Conservation (phyloP, 2,797 vertebrate species). For the Sebastes wilsoni region DNA sequence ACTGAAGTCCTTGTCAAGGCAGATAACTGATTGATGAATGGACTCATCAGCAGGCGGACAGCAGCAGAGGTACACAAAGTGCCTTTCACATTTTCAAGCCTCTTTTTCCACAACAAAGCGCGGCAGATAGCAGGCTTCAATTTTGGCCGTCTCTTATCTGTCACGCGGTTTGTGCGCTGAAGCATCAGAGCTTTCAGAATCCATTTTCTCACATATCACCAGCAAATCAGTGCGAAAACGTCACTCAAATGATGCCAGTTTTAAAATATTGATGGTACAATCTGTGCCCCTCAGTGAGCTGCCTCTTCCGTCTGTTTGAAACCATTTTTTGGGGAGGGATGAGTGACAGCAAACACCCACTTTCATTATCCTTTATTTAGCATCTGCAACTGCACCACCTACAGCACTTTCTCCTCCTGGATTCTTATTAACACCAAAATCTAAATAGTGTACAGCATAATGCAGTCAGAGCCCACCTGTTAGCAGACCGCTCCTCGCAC, state of each 20-base stretch:
- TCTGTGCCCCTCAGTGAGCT: neutral
- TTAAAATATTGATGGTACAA: conserved; percentile 16
- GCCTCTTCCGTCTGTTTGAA: neutral
- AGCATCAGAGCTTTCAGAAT: conserved; percentile 13
- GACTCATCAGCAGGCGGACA: conserved; percentile 29
- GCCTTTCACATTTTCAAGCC: conserved; percentile 19
- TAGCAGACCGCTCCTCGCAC: neutral
- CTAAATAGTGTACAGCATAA: neutral
- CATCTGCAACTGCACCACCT: neutral
- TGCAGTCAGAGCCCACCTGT: neutral
- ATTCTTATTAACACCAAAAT: neutral
- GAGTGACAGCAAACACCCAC: conserved; percentile 33
- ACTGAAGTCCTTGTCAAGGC: conserved; percentile 1
- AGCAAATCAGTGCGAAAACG: neutral
- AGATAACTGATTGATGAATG: conserved; percentile 27
- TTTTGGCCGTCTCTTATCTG: neutral
- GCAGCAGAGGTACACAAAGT: conserved; percentile 17
- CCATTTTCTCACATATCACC: conserved; percentile 21
- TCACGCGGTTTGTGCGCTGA: neutral
- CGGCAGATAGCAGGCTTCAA: neutral
- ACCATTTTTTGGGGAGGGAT: neutral
- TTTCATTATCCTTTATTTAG: neutral
- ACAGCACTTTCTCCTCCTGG: neutral
- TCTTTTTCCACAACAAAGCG: conserved; percentile 16
- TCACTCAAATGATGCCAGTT: neutral